Percentiles rank a stretch among this genome's conserved stretches.
Evolutionary conservation across 2,888 invertebrate species (phyloP).

Genomic region (Norana najaformis): DNA sequence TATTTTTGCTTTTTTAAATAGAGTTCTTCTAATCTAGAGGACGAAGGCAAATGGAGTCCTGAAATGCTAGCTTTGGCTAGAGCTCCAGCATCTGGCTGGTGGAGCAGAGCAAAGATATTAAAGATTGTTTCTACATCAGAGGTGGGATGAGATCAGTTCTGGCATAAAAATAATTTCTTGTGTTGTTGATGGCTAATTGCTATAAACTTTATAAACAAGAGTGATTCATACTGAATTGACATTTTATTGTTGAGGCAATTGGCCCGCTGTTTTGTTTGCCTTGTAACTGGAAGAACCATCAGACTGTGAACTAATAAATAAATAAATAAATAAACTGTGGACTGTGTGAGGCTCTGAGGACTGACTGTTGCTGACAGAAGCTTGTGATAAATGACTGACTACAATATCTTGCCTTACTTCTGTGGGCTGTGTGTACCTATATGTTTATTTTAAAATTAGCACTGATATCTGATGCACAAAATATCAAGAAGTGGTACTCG

Average conservation of each 20-base stretch:
- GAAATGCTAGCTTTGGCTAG: background rate
- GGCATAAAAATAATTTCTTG: no score
- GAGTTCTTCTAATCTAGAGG: background rate
- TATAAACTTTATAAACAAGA: background rate
- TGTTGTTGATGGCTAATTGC: background rate
- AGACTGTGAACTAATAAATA: background rate
- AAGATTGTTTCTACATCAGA: background rate
- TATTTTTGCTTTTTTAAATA: background rate
- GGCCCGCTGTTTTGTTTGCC: background rate
- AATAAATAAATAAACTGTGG: no score
- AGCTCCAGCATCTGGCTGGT: slow-evolving; percentile 1
- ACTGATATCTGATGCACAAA: no score
- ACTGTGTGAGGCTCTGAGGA: no score
- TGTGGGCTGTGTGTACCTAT: no score
- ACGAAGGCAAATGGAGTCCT: background rate
- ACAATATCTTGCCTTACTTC: no score
- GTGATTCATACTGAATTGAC: background rate
- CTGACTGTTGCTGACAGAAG: background rate
- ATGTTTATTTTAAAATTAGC: no score
- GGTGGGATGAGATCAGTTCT: no score
- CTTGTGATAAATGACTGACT: no score
- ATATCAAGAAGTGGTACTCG: no score
- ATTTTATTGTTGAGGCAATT: background rate
- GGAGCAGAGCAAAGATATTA: slow-evolving; percentile 13
- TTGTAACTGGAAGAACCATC: background rate